These are phyloP conservation scores for Buceros bicornis DNA, from an alignment of 2,797 vertebrate genomes.

Conservation along the genomic window DNA sequence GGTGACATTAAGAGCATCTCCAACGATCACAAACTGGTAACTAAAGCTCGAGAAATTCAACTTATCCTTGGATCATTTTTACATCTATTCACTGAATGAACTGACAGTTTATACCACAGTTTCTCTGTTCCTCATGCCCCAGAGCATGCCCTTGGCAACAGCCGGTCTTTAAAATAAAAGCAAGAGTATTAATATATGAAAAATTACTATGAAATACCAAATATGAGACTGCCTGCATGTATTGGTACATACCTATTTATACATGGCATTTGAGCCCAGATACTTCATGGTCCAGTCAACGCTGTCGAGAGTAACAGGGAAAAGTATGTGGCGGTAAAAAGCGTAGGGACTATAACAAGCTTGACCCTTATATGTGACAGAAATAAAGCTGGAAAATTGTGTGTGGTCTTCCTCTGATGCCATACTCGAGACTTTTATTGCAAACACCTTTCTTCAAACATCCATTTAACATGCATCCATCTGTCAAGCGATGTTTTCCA, in stretches of 20 bases:
- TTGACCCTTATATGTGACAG: neutral
- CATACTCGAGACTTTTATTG: slow-evolving; percentile 44
- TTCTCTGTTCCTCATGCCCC: neutral
- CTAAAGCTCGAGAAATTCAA: neutral
- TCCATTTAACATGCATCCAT: slow-evolving; percentile 67
- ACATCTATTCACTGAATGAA: neutral
- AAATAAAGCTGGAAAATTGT: slow-evolving; percentile 36
- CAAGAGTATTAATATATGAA: neutral
- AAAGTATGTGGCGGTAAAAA: neutral
- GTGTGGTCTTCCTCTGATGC: slow-evolving; percentile 55
- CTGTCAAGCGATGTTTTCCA: slow-evolving; percentile 63
- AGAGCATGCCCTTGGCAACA: neutral
- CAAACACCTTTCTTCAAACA: slow-evolving; percentile 62
- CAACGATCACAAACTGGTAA: neutral
- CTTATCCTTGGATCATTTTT: neutral
- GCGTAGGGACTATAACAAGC: neutral
- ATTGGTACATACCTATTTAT: neutral
- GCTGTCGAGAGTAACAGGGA: neutral
- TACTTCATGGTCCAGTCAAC: neutral
- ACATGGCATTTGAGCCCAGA: neutral
- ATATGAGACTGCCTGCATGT: rapidly evolving
- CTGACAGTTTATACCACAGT: neutral
- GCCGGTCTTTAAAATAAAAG: neutral
- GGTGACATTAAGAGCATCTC: neutral
- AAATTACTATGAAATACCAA: neutral